Evolutionary conservation across 2,888 invertebrate species (phyloP), one percentile per base, ranked within the genome.

Genomic region (Lithophane ornitopus): DNA sequence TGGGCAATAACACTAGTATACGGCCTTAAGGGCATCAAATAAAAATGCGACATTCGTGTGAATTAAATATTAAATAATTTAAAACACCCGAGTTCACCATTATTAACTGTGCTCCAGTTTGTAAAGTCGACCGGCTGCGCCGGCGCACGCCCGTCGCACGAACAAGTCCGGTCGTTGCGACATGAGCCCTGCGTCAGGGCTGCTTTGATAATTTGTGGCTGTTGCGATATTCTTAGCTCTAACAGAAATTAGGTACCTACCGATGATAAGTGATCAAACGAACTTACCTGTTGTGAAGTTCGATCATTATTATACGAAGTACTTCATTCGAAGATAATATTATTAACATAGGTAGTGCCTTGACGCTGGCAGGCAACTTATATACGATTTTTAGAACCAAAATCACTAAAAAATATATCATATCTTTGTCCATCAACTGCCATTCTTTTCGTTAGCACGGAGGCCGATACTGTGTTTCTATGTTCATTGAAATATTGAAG

Each of bases 101-200:
- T 85, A 70, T 68, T 78, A 84, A 88, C 78, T 74, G 78, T 73
- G 81, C 83, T 80, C 80, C 78, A 89, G 88, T 88, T 89, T 80
- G 82, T 84, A 73, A 84, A 88, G 81, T 79, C 77, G 78, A 84
- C 83, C 80, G 84, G 87, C 86, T 70, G 81, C 76, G 84, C 79
- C 3, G 71, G 81, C 81, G 79, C 79, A 85, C 74, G 84, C 76
- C 82, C 77, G 87, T 84, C 73, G 67, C 82, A 80, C 78, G 83
- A 80, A 79, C 79, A 74, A 85, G 81, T 87, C 83, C 82, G 88
- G 86, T 76, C 79, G 63, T 89, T 89, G 86, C 86, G 86, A 88
- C 85, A 87, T 70, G 56, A 56, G 83, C 78, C 82, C 88, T 87
- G 56, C 82, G 77, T 79, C 82, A 82, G 87, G 86, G 88, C 84